Conservation (phyloP, 2,797 vertebrate genomes). For the Bradypodion pumilum region DNA sequence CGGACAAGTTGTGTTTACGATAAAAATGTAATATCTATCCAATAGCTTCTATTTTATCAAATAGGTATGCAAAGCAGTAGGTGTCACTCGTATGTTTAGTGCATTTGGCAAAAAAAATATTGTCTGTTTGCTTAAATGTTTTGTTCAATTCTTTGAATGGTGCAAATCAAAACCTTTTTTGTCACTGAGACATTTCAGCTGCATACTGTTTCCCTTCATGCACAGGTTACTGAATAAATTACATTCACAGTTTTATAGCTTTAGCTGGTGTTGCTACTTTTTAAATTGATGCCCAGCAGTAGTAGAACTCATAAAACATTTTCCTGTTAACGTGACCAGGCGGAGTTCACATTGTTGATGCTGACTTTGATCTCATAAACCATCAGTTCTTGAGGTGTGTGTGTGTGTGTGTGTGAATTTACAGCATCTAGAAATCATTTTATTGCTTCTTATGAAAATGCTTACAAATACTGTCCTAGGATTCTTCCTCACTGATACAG, state of each 20-base stretch:
- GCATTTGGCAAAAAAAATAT: slow-evolving; percentile 67
- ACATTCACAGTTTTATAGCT: slow-evolving; percentile 57
- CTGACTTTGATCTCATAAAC: slow-evolving; percentile 73
- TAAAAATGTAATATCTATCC: slow-evolving; percentile 70
- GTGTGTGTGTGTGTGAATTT: slow-evolving; percentile 68
- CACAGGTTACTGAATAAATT: slow-evolving; percentile 69
- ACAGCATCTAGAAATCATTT: slow-evolving; percentile 13
- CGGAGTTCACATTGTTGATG: slow-evolving; percentile 71
- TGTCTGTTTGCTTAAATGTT: slow-evolving; percentile 68
- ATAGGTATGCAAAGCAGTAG: slow-evolving; percentile 62
- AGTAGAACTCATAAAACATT: slow-evolving; percentile 72
- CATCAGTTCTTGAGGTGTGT: slow-evolving; percentile 66
- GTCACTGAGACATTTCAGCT: slow-evolving; percentile 73
- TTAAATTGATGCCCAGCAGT: slow-evolving; percentile 73
- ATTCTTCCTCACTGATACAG: neutral
- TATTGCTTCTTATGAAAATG: neutral
- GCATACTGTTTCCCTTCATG: slow-evolving; percentile 66
- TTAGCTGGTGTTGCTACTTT: slow-evolving; percentile 65
- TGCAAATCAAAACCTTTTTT: slow-evolving; percentile 74
- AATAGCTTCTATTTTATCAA: slow-evolving; percentile 66
- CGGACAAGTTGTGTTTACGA: slow-evolving; percentile 57
- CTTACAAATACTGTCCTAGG: neutral
- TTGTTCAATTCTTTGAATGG: slow-evolving; percentile 73
- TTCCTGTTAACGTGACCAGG: slow-evolving; percentile 68
- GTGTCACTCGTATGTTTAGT: slow-evolving; percentile 58